Evolutionary conservation across 2,888 invertebrate genomes (phyloP).

Genomic region (Villa cingulata): DNA sequence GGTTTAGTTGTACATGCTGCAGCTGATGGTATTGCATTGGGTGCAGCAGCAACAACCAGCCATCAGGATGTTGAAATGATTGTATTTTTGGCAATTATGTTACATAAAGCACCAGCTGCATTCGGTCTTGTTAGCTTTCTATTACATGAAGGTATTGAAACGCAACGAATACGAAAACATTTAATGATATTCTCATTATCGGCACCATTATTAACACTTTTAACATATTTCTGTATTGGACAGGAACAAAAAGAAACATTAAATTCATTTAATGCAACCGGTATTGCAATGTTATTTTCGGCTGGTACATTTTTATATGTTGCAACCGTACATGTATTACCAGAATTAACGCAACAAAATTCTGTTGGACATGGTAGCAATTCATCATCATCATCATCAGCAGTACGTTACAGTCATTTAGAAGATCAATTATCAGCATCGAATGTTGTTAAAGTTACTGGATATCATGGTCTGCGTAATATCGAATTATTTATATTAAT

Average conservation of each 20-base stretch:
- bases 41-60: constrained; percentile 94
- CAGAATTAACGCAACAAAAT: constrained; percentile 63
- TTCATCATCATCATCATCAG: too few relatives aligned
- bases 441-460: constrained; percentile 20
- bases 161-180: constrained; percentile 71
- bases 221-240: constrained; percentile 89
- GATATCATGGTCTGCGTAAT: constrained; percentile 47
- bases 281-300: constrained; percentile 94
- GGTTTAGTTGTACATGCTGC: constrained; percentile 98
- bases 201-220: constrained; percentile 76
- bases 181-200: constrained; percentile 82
- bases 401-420: constrained; percentile 15
- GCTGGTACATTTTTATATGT: constrained; percentile 98
- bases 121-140: constrained; percentile 97
- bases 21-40: constrained; percentile 93
- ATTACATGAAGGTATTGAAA: constrained; percentile 85
- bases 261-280: constrained; percentile 83
- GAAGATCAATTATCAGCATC: constrained; percentile 21
- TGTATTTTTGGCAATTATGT: constrained; percentile 96
- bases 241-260: constrained; percentile 85
- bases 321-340: constrained; percentile 95
- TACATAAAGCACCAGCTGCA: constrained; percentile 98
- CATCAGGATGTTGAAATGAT: constrained; percentile 95
- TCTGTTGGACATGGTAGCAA: constrained; percentile 26
- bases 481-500: constrained; percentile 73